Evolutionary conservation across 2,113 vertebrate genomes (phyloP).

Genomic region (Phylloscopus trochilus): DNA sequence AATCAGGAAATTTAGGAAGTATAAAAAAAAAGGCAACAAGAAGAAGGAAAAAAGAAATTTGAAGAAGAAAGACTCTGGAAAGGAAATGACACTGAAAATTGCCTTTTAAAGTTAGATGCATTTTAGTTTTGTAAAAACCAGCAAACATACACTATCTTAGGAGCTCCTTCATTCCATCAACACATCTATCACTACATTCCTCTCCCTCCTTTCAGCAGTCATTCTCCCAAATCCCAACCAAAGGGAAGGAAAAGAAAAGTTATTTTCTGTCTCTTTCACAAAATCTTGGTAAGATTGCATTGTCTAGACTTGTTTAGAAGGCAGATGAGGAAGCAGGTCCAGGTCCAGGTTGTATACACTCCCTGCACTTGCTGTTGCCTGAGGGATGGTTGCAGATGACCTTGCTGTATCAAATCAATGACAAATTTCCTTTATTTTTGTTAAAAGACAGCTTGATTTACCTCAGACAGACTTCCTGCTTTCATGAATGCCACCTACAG

Average conservation of each 20-base stretch:
- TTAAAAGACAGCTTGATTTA: background rate
- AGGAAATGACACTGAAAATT: background rate
- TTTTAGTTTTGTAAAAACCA: background rate
- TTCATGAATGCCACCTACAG: background rate
- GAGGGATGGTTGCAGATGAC: background rate
- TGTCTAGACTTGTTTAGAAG: background rate
- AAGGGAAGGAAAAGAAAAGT: background rate
- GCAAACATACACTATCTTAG: background rate
- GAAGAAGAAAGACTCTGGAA: background rate
- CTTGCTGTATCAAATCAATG: background rate
- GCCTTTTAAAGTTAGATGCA: background rate
- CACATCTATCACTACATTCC: background rate
- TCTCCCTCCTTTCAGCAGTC: background rate
- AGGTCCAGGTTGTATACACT: background rate
- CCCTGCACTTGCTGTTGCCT: background rate
- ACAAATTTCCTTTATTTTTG: background rate
- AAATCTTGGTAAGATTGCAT: background rate
- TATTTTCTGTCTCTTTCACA: background rate
- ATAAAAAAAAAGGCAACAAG: background rate
- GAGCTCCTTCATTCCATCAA: background rate
- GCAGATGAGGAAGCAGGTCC: background rate
- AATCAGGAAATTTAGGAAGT: background rate
- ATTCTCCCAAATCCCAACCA: background rate
- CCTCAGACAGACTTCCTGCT: background rate
- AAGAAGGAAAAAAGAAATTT: background rate